These are phyloP conservation scores for Heliconius hewitsoni DNA, from an alignment of 1,140 invertebrate species.

Conservation along the genomic window DNA sequence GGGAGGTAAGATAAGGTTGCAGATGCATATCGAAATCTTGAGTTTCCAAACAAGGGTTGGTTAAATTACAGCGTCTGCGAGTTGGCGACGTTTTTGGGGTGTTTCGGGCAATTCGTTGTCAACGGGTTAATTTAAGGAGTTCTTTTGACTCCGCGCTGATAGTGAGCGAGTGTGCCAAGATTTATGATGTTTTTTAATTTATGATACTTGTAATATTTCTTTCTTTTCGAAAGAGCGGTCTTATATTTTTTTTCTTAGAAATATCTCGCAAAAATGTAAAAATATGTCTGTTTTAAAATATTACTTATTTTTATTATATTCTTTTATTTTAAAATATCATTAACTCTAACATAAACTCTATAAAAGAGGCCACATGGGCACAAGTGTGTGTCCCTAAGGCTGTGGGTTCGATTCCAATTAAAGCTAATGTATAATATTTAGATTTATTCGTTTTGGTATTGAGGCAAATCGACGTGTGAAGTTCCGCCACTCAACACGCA, in stretches of 20 bases:
- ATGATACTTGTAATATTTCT: not conserved
- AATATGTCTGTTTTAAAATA: not conserved
- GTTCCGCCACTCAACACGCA: too few relatives aligned
- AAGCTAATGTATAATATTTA: too few relatives aligned
- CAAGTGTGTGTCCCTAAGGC: too few relatives aligned
- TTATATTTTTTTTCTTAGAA: not conserved
- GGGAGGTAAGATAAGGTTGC: constrained; percentile 39
- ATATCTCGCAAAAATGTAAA: not conserved
- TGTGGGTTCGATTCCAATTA: too few relatives aligned
- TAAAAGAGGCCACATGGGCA: too few relatives aligned
- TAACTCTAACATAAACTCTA: too few relatives aligned
- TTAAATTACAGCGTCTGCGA: constrained; percentile 64
- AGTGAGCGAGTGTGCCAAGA: constrained; percentile 32
- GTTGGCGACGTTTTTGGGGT: constrained; percentile 50
- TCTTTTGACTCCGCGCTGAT: constrained; percentile 52
- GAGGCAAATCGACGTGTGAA: too few relatives aligned
- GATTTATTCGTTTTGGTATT: too few relatives aligned
- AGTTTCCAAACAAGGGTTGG: constrained; percentile 68
- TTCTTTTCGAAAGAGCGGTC: not conserved
- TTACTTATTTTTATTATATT: too few relatives aligned
- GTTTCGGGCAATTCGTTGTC: constrained; percentile 53
- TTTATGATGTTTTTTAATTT: constrained; percentile 27
- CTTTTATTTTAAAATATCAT: too few relatives aligned
- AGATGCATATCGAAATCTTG: constrained; percentile 56
- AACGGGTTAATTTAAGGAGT: constrained; percentile 70